These are phyloP conservation scores for Artemisiospiza belli DNA, from an alignment of 2,113 vertebrate genomes.

Conservation along the genomic window DNA sequence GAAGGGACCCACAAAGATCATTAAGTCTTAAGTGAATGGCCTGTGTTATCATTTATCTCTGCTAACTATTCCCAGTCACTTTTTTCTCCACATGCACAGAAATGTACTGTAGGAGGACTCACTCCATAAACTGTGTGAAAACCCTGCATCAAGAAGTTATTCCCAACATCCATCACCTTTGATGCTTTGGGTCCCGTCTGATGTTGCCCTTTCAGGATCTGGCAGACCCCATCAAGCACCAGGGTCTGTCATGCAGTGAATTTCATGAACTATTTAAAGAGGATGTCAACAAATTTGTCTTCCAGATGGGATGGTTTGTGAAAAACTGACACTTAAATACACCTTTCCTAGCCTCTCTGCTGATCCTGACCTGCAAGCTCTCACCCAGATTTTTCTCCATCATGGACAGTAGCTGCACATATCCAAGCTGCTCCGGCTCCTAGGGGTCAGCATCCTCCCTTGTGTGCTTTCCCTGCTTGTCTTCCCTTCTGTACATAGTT, in stretches of 20 bases:
- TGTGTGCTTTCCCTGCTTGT: background rate
- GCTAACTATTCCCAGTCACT: background rate
- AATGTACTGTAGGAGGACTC: background rate
- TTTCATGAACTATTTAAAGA: background rate
- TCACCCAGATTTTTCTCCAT: background rate
- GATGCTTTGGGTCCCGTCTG: background rate
- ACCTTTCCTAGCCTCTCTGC: background rate
- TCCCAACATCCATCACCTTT: background rate
- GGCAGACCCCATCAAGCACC: background rate
- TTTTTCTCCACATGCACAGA: background rate
- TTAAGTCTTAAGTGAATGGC: background rate
- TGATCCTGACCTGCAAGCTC: background rate
- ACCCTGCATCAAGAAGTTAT: background rate
- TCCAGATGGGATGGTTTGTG: background rate
- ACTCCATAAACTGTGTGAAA: background rate
- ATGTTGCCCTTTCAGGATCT: background rate
- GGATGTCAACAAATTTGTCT: background rate
- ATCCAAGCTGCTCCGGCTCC: background rate
- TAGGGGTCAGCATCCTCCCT: background rate
- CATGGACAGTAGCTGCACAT: background rate
- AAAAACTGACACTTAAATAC: background rate
- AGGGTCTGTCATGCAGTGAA: background rate
- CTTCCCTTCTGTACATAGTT: background rate
- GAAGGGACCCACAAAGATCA: background rate
- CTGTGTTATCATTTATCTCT: background rate